Conservation (phyloP, 2,888 invertebrate genomes). For the Lordiphosa andalusiaca region DNA sequence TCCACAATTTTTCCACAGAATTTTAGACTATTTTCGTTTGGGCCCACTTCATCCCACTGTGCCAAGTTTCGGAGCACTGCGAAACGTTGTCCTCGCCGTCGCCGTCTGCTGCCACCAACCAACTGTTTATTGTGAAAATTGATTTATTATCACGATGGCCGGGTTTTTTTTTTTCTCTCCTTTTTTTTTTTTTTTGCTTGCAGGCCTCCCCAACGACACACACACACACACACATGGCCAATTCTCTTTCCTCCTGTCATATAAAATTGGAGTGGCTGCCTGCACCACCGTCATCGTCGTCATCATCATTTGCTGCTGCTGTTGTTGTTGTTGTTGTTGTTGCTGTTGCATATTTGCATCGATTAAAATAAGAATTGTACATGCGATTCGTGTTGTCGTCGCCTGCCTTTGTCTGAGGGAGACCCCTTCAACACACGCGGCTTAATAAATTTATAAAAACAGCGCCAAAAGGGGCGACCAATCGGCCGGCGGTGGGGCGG, state of each 20-base stretch:
- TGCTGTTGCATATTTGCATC: slow-evolving; percentile 70
- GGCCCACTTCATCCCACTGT: slow-evolving; percentile 18
- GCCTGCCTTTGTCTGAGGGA: slow-evolving; percentile 67
- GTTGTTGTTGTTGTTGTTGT: slow-evolving; percentile 31
- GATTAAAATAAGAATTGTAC: slow-evolving; percentile 76
- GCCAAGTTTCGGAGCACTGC: slow-evolving; percentile 1
- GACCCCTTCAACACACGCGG: slow-evolving; percentile 26
- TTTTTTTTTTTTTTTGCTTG: slow-evolving; percentile 13
- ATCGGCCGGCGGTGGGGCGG: not conserved
- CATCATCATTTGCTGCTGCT: slow-evolving; percentile 33
- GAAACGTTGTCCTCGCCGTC: slow-evolving; percentile 6
- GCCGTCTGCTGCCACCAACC: slow-evolving; percentile 26
- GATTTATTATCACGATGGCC: slow-evolving; percentile 73
- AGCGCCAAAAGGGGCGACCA: slow-evolving; percentile 44
- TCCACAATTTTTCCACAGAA: too few relatives aligned
- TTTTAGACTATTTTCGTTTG: too few relatives aligned
- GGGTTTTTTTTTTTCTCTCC: slow-evolving; percentile 38
- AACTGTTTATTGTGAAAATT: slow-evolving; percentile 76
- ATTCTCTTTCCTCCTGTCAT: slow-evolving; percentile 35
- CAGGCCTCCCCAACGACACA: slow-evolving; percentile 24
- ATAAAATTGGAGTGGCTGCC: slow-evolving; percentile 57
- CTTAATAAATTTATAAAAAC: slow-evolving; percentile 72
- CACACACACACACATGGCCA: slow-evolving; percentile 12
- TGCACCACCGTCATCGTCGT: slow-evolving; percentile 51
- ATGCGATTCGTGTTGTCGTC: slow-evolving; percentile 76